phyloP scores from a whole-genome alignment of 2,888 invertebrate species.

The Caenorhabditis parvicauda region DNA sequence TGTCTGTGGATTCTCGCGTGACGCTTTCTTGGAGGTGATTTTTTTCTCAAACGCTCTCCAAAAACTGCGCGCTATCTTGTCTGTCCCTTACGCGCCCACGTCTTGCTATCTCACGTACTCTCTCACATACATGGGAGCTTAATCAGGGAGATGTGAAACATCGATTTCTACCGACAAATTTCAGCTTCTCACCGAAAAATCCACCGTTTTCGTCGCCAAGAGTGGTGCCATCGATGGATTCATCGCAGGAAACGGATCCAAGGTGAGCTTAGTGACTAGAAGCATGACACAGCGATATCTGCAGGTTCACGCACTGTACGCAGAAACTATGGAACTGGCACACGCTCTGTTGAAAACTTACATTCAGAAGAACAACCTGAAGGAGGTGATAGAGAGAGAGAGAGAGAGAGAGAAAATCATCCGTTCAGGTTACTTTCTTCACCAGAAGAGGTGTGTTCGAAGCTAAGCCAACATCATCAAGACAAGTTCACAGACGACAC shows the following conservation, averaged over 20 bases:
- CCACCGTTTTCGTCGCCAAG: slow-evolving; percentile 27
- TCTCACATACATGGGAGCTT: too few species aligned
- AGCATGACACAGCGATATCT: background rate
- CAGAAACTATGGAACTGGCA: slow-evolving; percentile 49
- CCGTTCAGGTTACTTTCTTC: slow-evolving; percentile 45
- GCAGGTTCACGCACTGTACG: slow-evolving; percentile 48
- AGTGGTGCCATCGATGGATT: slow-evolving; percentile 28
- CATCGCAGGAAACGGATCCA: slow-evolving; percentile 22
- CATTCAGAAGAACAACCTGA: slow-evolving; percentile 38
- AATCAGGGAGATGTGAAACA: background rate
- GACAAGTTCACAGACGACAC: slow-evolving; percentile 55
- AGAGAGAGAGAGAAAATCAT: too few species aligned
- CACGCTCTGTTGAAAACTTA: slow-evolving; percentile 48
- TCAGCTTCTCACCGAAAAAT: slow-evolving; percentile 14
- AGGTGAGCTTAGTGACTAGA: background rate
- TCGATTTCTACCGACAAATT: slow-evolving; percentile 1
- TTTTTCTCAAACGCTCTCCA: too few species aligned
- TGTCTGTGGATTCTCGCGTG: slow-evolving; percentile 43
- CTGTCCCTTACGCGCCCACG: too few species aligned
- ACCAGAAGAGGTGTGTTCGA: slow-evolving; percentile 45
- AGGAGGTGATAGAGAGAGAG: slow-evolving; percentile 37
- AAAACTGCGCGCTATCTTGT: too few species aligned
- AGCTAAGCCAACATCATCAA: slow-evolving; percentile 24
- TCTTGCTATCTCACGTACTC: too few species aligned
- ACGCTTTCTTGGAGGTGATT: slow-evolving; percentile 20